Evolutionary conservation across 2,888 invertebrate species (phyloP), one percentile per base, ranked within the genome.

Genomic region (Cepaea hortensis): DNA sequence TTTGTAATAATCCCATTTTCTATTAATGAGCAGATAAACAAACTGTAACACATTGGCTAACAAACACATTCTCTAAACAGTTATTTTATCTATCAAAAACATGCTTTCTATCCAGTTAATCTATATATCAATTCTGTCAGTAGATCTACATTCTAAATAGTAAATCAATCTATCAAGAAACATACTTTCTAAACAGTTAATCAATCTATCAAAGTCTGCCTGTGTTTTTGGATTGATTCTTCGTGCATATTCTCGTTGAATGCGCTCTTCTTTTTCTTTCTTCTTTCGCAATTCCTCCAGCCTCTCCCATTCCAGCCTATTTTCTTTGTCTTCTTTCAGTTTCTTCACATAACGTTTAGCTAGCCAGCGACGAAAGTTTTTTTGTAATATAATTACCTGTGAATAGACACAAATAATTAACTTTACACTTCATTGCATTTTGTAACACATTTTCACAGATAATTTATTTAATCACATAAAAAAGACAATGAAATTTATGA

Each of bases 201-300:
- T 94, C 7, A 95, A 90, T 20, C 94, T 91, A 89, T 94, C 94
- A 90, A 95, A 94, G 87, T 95, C 95, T 88, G 93, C 93, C 87
- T 93, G 93, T n/a, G 93, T 91, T 88, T 93, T 94, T 9, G 95
- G 95, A 89, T 94, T 93, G 93, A 94, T 94, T 82, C 94, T 90
- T 82, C 95, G 90, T 85, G 94, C 93, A 89, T 94, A 94, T 88
- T 95, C 94, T 87, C 90, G 89, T 88, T 92, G 92, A 61, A 94
- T 92, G 86, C 94, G 90, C 20, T 93, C 92, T 87, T 95, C 94
- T 85, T 94, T 94, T 88, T 94, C 94, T 88, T 93, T 92, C 89
- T 91, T 90, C 87, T 94, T 93, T 82, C 92, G 90, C 18, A 92
- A 87, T 87, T 94, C 94, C 88, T 94, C 93, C 65, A 91, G 90